phyloP scores from a whole-genome alignment of 2,113 vertebrate genomes.

The Periophthalmodon schlosseri region DNA sequence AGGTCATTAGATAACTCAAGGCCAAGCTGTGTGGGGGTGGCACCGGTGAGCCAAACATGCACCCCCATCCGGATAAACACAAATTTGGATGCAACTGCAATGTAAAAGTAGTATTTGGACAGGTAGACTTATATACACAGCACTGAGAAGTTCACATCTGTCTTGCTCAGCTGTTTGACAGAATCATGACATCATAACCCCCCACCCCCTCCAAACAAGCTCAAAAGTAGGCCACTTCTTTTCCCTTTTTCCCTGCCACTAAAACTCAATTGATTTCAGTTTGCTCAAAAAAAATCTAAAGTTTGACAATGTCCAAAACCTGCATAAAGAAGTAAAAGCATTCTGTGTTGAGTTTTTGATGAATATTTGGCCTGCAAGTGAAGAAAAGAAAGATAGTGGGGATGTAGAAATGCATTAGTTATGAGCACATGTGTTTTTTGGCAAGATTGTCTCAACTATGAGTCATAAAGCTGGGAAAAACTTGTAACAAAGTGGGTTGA shows the following conservation, averaged over 20 bases:
- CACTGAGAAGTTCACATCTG: conserved; percentile 3
- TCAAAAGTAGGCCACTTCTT: conserved; percentile 22
- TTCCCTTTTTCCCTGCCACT: not conserved
- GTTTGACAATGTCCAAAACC: not conserved
- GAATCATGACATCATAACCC: conserved; percentile 52
- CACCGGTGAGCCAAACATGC: conserved; percentile 42
- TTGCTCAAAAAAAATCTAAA: not conserved
- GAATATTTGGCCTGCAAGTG: conserved; percentile 16
- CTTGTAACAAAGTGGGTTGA: conserved; percentile 18
- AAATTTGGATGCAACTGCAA: conserved; percentile 32
- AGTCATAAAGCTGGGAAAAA: conserved; percentile 11
- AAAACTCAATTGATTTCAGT: not conserved
- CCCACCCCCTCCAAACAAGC: conserved; percentile 17
- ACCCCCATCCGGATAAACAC: conserved; percentile 14
- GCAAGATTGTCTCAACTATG: conserved; percentile 4
- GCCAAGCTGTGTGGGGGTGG: conserved; percentile 56
- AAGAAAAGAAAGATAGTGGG: conserved; percentile 19
- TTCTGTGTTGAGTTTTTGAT: not conserved
- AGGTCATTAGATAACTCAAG: conserved; percentile 72
- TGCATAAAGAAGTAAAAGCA: not conserved
- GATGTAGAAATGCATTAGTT: conserved; percentile 19
- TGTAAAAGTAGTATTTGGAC: conserved; percentile 26
- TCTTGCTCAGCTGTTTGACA: conserved; percentile 34
- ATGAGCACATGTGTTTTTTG: conserved; percentile 1
- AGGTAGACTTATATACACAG: conserved; percentile 12